Percentiles rank a stretch among this genome's conserved stretches.
Evolutionary conservation across 2,113 vertebrate species (phyloP).

Genomic region (Poeciliopsis prolifica): DNA sequence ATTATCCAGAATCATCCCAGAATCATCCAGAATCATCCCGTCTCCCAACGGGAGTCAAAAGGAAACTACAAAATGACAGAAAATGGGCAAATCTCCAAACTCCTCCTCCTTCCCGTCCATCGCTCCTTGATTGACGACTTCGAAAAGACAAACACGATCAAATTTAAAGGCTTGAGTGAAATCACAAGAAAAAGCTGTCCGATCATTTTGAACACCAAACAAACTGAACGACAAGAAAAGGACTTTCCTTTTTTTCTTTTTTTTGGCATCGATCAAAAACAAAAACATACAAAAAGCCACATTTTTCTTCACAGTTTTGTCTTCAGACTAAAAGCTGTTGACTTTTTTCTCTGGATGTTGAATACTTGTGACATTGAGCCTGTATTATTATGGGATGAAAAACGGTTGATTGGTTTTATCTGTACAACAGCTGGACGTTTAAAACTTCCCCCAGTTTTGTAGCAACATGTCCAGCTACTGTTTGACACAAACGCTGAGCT

Average conservation of each 20-base stretch:
- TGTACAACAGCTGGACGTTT: not conserved
- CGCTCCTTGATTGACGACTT: conserved; percentile 15
- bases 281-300: not conserved
- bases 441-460: not conserved
- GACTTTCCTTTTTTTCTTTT: not conserved
- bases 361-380: not conserved
- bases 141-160: conserved; percentile 36
- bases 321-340: not conserved
- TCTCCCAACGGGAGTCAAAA: not conserved
- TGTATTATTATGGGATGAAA: conserved; percentile 6
- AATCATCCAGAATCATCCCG: no score
- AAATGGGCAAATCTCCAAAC: conserved; percentile 19
- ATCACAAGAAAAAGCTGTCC: conserved; percentile 39
- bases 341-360: not conserved
- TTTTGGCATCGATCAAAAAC: conserved; percentile 47
- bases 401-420: not conserved
- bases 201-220: conserved; percentile 41
- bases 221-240: conserved; percentile 38
- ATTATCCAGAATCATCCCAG: no score
- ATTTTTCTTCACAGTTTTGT: conserved; percentile 32
- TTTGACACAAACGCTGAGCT: not conserved
- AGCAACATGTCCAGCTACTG: not conserved
- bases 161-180: conserved; percentile 60
- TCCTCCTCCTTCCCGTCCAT: not conserved
- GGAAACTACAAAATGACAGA: conserved; percentile 4